Base-by-base conservation (phyloP, 2,888 invertebrate genomes). In the Xanthia togata region DNA sequence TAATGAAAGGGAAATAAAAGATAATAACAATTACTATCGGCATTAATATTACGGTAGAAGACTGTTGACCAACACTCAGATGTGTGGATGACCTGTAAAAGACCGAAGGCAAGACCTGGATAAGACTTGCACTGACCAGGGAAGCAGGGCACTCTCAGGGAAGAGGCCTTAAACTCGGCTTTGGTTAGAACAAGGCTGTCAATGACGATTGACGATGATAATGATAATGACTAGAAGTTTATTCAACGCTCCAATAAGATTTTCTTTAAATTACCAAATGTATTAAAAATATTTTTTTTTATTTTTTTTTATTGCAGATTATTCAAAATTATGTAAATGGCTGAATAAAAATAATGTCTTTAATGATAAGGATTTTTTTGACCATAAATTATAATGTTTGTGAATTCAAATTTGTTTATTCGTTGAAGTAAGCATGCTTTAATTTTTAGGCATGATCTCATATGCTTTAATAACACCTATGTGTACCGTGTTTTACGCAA, bases 1-100 rank as follows among this genome's bases (percentile, higher is more conserved):
- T 76, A 87, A 86, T 87, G 81, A 78, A 74, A 63, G 38, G 74
- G 81, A 86, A 82, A 80, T 76, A 65, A 73, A 76, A 76, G 70
- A 72, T 71, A 68, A 55, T 69, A 60, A 70, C 14, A 50, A 69
- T 53, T 69, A 12, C 20, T 35, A 47, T 9, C 62, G 20, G 26
- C n/a, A 23, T 5, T 53, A 38, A 38, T 38, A 31, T 70, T 53
- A 60, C 20, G 4, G 3, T 8, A 65, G n/a, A 41, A 9, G 23
- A 23, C 17, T 60, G 31, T 41, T 14, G 17, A 38, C 6, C 26
- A 60, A 44, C 12, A 31, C 3, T 17, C 1, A 26, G 26, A 26
- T 59, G 17, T 53, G 11, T 35, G 35, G 6, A 53, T 23, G 23
- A n/a, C 50, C 35, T 3, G n/a, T 4, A n/a, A 35, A 35, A n/a